phyloP scores from a whole-genome alignment of 2,797 vertebrate species.

The Macropodus opercularis region DNA sequence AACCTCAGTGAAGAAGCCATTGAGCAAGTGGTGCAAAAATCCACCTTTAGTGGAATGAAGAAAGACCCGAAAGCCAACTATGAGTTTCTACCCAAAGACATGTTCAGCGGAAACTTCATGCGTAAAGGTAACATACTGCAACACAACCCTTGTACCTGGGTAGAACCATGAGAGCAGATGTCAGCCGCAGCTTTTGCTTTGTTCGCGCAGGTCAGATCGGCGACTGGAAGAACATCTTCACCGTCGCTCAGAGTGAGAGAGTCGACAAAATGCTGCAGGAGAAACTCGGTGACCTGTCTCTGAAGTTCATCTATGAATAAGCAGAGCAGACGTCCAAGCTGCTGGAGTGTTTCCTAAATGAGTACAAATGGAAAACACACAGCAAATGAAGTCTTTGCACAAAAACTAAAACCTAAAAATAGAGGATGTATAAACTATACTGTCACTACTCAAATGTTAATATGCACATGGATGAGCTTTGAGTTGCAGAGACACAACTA shows the following conservation, averaged over 20 bases:
- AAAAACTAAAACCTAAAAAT: no score
- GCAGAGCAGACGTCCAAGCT: not conserved
- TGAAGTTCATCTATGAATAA: conserved; percentile 65
- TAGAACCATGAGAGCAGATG: no score
- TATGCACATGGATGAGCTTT: no score
- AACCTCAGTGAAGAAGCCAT: conserved; percentile 49
- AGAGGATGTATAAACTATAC: no score
- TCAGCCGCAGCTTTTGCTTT: not conserved
- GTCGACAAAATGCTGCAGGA: conserved; percentile 62
- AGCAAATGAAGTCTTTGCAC: no score
- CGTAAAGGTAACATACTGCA: conserved; percentile 76
- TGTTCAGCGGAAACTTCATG: conserved; percentile 55
- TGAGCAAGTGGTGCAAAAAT: conserved; percentile 54
- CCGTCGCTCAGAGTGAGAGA: conserved; percentile 64
- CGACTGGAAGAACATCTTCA: conserved; percentile 75
- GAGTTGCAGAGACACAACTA: no score
- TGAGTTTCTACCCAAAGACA: conserved; percentile 41
- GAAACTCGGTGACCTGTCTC: conserved; percentile 47
- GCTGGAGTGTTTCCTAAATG: no score
- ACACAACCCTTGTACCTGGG: no score
- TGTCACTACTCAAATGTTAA: no score
- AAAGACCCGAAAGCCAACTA: conserved; percentile 68
- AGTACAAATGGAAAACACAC: no score
- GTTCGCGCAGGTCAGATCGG: conserved; percentile 53
- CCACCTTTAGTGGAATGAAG: conserved; percentile 71